phyloP scores from a whole-genome alignment of 2,797 vertebrate genomes.

The Fringilla coelebs region DNA sequence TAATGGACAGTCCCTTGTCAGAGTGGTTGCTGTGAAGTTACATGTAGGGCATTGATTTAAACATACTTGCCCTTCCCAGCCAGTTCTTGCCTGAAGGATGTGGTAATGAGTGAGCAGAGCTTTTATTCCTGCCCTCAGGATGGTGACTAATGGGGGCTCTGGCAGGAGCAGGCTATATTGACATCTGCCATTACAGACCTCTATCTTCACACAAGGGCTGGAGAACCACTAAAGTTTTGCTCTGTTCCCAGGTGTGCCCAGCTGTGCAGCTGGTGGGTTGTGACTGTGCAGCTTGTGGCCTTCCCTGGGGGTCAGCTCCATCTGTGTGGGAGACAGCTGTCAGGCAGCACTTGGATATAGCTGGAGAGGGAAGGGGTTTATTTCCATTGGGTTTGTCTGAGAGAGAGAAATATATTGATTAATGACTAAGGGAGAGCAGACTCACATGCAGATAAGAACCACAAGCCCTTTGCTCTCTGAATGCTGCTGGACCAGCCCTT shows the following conservation, averaged over 20 bases:
- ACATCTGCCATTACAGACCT: neutral
- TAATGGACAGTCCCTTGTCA: neutral
- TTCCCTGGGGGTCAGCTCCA: neutral
- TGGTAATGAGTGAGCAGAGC: neutral
- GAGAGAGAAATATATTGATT: neutral
- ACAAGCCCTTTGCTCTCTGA: neutral
- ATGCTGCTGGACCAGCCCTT: neutral
- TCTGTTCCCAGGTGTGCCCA: neutral
- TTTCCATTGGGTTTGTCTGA: neutral
- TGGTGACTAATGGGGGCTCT: neutral
- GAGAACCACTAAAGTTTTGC: neutral
- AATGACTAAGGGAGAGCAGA: neutral
- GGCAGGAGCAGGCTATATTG: neutral
- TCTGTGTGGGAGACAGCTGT: neutral
- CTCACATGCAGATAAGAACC: neutral
- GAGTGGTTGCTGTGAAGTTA: neutral
- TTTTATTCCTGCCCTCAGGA: neutral
- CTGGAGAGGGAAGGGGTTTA: neutral
- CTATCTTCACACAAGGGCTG: accelerated
- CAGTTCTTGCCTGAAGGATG: neutral
- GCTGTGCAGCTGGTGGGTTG: neutral
- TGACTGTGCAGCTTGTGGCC: neutral
- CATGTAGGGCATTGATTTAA: neutral
- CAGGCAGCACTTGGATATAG: neutral
- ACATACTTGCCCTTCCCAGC: neutral